Conservation (phyloP, 2,113 vertebrate species). For the Pan troglodytes region NHGRI_mPanTro3-v2.1_pri NC_072398.2:149428501-149429000, state of each 20-base stretch:
- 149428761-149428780: conserved; percentile 32
- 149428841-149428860: conserved; percentile 31
- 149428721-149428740: neutral
- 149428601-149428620: neutral
- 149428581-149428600: neutral
- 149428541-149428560: neutral
- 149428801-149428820: conserved; percentile 23
- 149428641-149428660: neutral
- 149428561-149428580: neutral
- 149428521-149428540: neutral
- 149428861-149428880: neutral
- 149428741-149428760: neutral
- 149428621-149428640: neutral
- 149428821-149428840: conserved; percentile 35
- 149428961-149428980: conserved; percentile 38
- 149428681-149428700: neutral
- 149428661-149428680: neutral
- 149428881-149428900: conserved; percentile 31
- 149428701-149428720: neutral
- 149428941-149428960: conserved; percentile 45
- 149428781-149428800: neutral
- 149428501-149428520: neutral
- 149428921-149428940: conserved; percentile 41
- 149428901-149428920: conserved; percentile 32
- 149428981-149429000: conserved; percentile 54